Conservation (phyloP, 2,888 invertebrate genomes). For the Zygogramma bicolorata region DNA sequence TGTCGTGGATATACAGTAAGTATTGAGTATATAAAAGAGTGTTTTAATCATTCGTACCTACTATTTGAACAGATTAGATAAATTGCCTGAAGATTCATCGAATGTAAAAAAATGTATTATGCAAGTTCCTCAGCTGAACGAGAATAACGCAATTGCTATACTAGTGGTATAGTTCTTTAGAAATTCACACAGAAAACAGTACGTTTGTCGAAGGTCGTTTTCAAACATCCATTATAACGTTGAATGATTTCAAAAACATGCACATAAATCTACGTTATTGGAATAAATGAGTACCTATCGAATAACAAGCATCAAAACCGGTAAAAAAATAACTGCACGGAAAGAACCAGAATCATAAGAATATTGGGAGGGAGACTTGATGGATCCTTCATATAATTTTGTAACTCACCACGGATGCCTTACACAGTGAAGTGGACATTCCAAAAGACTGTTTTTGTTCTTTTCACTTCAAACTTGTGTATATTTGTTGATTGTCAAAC, state of each 20-base stretch:
- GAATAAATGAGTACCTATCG: background rate
- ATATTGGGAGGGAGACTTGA: background rate
- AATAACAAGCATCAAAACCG: constrained; percentile 5
- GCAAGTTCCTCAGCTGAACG: background rate
- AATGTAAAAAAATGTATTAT: background rate
- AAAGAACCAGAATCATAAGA: constrained; percentile 2
- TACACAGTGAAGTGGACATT: constrained; percentile 12
- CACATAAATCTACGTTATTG: background rate
- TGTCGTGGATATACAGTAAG: background rate
- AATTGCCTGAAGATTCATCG: background rate
- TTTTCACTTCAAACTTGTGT: background rate
- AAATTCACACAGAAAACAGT: constrained; percentile 2
- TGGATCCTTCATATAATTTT: background rate
- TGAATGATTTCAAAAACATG: background rate
- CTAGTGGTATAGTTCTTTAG: background rate
- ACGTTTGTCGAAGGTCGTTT: constrained; percentile 19
- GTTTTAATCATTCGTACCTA: background rate
- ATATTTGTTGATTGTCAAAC: constrained; percentile 14
- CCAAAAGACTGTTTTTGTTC: background rate
- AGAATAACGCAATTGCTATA: background rate
- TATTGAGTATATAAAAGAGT: background rate
- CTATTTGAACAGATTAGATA: constrained; percentile 7
- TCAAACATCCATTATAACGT: constrained; percentile 13
- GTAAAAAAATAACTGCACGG: background rate
- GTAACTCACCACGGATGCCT: constrained; percentile 12